Percentiles rank a stretch among this genome's conserved stretches.
Evolutionary conservation across 2,113 vertebrate species (phyloP).

Genomic region (Pluvialis apricaria): DNA sequence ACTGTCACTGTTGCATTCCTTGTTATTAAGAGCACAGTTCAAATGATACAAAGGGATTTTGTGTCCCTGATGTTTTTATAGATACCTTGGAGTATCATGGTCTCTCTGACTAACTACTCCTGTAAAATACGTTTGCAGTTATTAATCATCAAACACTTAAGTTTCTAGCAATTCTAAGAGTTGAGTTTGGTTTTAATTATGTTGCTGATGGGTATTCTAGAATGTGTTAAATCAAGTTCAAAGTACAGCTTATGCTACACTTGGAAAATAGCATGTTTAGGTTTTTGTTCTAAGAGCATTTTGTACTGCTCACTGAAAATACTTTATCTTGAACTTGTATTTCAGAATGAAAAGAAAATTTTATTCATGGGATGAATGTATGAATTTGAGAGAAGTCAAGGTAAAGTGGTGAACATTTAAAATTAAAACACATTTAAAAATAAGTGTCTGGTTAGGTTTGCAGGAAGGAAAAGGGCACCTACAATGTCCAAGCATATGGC

Average conservation of each 20-base stretch:
- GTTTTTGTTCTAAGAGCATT: neutral
- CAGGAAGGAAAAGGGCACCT: neutral
- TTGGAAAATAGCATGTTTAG: neutral
- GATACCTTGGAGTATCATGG: neutral
- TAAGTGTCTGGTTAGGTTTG: neutral
- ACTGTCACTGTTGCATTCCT: neutral
- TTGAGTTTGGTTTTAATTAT: neutral
- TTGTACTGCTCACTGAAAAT: neutral
- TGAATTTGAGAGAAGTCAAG: constrained; percentile 98
- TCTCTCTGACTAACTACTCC: neutral
- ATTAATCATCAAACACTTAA: neutral
- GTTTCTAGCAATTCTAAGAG: neutral
- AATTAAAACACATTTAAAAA: neutral
- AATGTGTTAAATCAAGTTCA: neutral
- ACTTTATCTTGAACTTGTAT: constrained; percentile 12
- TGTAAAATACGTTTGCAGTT: neutral
- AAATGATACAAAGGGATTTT: neutral
- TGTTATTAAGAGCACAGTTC: neutral
- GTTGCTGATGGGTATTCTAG: neutral
- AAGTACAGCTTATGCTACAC: neutral
- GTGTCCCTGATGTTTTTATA: neutral
- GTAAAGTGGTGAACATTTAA: constrained; percentile 66
- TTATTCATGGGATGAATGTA: constrained; percentile 98
- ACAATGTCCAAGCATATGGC: neutral
- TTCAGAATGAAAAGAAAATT: constrained; percentile 99